Base-by-base conservation (phyloP, 2,797 vertebrate species). In the Poecile montanus region DNA sequence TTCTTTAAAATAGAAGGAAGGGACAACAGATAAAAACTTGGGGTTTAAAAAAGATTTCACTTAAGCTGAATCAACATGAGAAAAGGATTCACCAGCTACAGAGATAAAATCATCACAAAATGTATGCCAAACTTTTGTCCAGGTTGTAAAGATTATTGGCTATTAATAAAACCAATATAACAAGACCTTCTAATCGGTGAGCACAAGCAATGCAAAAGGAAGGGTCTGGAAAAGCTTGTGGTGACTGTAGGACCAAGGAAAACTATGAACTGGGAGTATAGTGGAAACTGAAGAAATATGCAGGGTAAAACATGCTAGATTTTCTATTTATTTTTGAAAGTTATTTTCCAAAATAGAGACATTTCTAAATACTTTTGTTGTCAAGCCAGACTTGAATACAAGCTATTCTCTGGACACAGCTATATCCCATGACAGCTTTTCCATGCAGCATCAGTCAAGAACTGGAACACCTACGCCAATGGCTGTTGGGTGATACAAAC, bases 391-490 rank as follows among this genome's bases (percentile, higher is more conserved):
- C 11, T 74, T 16, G 2, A 73, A 81, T 42, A 16, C 36, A 92
- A 92, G 29, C 36, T 61, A 18, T 40, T 36, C 63, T 27, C 53
- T 54, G 34, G 45, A 83, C n/a, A 73, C 27, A 88, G 50, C 0
- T 0, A 50, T 7, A 20, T 25, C 74, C 70, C 53, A 36, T 7
- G 34, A 74, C 32, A 67, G 36, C 27, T 65, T 66, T n/a, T 81
- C 51, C 73, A 50, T 15, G 40, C 25, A 60, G 68, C 32, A 65
- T n/a, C 45, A 40, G 14, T 63, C 61, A 83, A 11, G 19, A 77
- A 77, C 21, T 36, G 40, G 34, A 82, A 80, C 0, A 0, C 10
- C 66, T 54, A 16, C 86, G 27, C 27, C 60, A 85, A 27, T 0
- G 0, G 19, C 66, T 89, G 11, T n/a, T 13, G 42, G n/a, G 23